Evolutionary conservation across 1,140 invertebrate species (phyloP).

Genomic region (Platyura marginata): DNA sequence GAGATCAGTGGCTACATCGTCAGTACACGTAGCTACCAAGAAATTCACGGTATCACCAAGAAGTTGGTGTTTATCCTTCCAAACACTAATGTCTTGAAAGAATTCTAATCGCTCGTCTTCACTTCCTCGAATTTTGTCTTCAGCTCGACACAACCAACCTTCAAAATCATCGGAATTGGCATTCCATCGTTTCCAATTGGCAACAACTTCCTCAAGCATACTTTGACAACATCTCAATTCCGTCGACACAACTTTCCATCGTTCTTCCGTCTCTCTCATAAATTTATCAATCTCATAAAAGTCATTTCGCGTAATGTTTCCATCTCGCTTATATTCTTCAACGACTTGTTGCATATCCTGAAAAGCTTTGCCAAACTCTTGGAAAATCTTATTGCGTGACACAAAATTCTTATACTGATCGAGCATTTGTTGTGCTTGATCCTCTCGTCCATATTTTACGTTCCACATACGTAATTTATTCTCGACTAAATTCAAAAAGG

Average conservation of each 20-base stretch:
- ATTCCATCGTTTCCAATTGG: conserved; percentile 75
- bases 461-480: conserved; percentile 76
- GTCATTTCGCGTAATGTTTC: conserved; percentile 61
- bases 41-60: conserved; percentile 75
- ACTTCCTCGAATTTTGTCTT: conserved; percentile 49
- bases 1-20: conserved; percentile 54
- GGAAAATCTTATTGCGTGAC: conserved; percentile 77
- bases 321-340: conserved; percentile 77
- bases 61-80: conserved; percentile 73
- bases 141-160: conserved; percentile 60
- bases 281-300: conserved; percentile 61
- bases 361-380: conserved; percentile 85
- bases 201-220: conserved; percentile 72
- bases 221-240: conserved; percentile 77
- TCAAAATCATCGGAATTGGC: conserved; percentile 51
- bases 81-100: conserved; percentile 73
- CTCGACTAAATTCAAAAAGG: conserved; percentile 76
- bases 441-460: conserved; percentile 68
- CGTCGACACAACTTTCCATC: conserved; percentile 78
- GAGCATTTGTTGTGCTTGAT: conserved; percentile 64
- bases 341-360: conserved; percentile 80
- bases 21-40: conserved; percentile 69
- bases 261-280: conserved; percentile 64
- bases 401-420: conserved; percentile 86
- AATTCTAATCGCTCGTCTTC: conserved; percentile 79